phyloP scores from a whole-genome alignment of 2,113 vertebrate genomes.

The Scortum barcoo region DNA sequence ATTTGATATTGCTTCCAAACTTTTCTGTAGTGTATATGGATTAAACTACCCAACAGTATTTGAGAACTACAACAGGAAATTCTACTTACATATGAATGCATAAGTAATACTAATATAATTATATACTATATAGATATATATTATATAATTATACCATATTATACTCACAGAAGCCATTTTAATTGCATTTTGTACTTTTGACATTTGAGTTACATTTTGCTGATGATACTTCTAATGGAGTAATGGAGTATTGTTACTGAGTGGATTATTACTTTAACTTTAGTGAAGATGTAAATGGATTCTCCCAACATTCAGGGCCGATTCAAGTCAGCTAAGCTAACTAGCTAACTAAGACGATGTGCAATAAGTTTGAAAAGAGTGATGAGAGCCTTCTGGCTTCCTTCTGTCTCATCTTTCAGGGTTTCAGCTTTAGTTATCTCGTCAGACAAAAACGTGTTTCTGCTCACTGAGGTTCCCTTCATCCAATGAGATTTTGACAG shows the following conservation, averaged over 20 bases:
- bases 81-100: neutral
- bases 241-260: neutral
- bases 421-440: neutral
- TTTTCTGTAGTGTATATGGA: no score
- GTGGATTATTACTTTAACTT: neutral
- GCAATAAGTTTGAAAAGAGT: no score
- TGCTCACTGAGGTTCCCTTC: neutral
- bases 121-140: neutral
- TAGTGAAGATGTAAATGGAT: neutral
- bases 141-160: neutral
- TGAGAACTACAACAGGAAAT: neutral
- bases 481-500: slow-evolving; percentile 3
- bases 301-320: no score
- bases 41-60: no score
- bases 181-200: neutral
- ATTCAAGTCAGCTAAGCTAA: neutral
- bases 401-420: neutral
- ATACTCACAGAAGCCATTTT: neutral
- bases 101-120: neutral
- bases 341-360: neutral
- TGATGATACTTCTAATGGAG: neutral
- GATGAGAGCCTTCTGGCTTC: neutral
- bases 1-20: no score
- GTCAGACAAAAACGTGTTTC: neutral
- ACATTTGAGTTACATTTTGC: neutral